Percentiles rank a stretch among this genome's conserved stretches.
These are phyloP conservation scores for Lagodon rhomboides DNA, from an alignment of 2,797 vertebrate genomes.

Conservation along the genomic window DNA sequence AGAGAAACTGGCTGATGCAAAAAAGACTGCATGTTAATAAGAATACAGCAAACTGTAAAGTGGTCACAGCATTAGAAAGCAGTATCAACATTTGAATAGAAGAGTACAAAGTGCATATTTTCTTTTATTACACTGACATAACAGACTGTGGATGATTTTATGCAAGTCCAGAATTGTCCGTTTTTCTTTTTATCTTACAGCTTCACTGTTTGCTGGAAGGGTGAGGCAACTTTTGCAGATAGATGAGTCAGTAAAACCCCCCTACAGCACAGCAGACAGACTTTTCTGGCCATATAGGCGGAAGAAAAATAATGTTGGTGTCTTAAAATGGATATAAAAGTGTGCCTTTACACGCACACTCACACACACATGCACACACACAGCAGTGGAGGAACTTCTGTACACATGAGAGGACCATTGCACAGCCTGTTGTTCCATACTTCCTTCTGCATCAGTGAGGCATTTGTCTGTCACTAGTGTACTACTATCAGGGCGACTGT, in stretches of 20 bases:
- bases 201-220: no score
- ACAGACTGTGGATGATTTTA: not conserved
- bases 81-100: not conserved
- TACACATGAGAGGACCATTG: not conserved
- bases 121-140: not conserved
- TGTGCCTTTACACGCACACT: no score
- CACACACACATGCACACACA: not conserved
- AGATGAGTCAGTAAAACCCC: not conserved
- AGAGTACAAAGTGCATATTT: not conserved
- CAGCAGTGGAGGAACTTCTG: constrained; percentile 11
- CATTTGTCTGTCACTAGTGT: not conserved
- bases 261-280: not conserved
- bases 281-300: not conserved
- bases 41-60: not conserved
- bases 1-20: not conserved
- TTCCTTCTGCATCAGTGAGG: constrained; percentile 1
- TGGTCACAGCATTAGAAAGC: not conserved
- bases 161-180: no score
- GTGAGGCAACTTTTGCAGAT: no score
- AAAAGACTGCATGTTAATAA: not conserved
- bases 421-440: constrained; percentile 20
- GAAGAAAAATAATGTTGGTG: not conserved
- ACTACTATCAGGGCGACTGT: not conserved
- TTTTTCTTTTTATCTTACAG: no score
- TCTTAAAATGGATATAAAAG: not conserved